phyloP scores from a whole-genome alignment of 2,113 vertebrate species.

The Neotoma lepida region DNA sequence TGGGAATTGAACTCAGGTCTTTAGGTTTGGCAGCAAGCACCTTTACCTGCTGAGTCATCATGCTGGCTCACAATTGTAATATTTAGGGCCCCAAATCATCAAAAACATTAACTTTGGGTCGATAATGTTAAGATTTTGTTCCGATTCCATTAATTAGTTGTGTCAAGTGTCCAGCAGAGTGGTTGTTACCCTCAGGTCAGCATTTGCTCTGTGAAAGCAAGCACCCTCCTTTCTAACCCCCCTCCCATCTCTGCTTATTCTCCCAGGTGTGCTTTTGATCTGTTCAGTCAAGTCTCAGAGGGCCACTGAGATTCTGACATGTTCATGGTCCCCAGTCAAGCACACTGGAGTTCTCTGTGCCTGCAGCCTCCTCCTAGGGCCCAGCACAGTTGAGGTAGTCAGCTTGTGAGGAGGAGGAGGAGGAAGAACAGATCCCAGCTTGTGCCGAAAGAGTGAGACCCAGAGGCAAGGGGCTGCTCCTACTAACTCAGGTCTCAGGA shows the following conservation, averaged over 20 bases:
- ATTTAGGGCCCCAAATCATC: neutral
- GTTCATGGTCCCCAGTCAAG: too few species aligned
- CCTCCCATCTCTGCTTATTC: neutral
- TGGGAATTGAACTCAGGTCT: neutral
- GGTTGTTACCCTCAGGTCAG: rapidly evolving
- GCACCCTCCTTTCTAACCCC: neutral
- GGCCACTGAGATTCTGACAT: neutral
- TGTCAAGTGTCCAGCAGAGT: neutral
- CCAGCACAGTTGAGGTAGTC: neutral
- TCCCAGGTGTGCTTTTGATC: neutral
- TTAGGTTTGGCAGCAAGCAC: neutral
- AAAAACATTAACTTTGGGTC: neutral
- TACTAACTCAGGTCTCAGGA: neutral
- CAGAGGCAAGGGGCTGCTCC: neutral
- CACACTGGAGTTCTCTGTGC: rapidly evolving
- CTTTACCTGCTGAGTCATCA: neutral
- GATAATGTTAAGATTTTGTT: rapidly evolving
- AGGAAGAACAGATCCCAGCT: too few species aligned
- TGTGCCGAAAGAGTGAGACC: neutral
- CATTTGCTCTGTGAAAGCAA: neutral
- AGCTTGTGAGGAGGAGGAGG: neutral
- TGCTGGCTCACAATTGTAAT: neutral
- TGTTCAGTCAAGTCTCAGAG: neutral
- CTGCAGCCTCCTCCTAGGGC: neutral
- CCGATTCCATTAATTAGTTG: neutral